Base-by-base conservation (phyloP, 2,888 invertebrate genomes). In the Caenorhabditis panamensis region DNA sequence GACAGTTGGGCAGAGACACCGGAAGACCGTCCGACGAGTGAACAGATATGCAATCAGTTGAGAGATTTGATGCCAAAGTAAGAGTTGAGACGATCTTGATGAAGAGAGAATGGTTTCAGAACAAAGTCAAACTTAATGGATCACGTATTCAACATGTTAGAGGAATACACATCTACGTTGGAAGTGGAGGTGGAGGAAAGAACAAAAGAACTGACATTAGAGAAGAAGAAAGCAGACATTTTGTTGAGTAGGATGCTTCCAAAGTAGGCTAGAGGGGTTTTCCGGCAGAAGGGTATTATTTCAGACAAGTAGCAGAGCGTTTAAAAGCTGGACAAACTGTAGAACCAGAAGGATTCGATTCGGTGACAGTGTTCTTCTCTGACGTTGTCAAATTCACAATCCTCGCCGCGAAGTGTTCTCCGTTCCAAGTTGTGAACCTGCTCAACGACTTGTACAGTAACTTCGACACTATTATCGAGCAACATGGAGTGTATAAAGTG, bases 301-400 rank as follows among this genome's bases (percentile, higher is more conserved):
- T n/a, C 59, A 71, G 62, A 56, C 72, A 72, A 62, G 72, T 73
- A n/a, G 89, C 88, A 1, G 89, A 89, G 31, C 82, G 86, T 16
- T 81, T 89, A 11, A 89, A 89, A 66, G 71, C 86, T 2, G 89
- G 89, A 13, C 88, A 89, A 58, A 80, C 86, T 1, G 89, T 89
- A 6, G 86, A 87, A 62, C 89, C 89, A 20, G 89, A 89, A 79
- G 83, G 88, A 8, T 89, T 86, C 59, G 88, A 89, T 44, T 79
- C 67, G 11, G 89, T 89, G 8, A 88, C 89, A 11, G 82, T 89
- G 13, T 89, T 89, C 84, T 89, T 89, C 79, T 90, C 86, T 16
- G 89, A 89, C 58, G 88, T 89, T 36, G 89, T 89, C 59, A 85
- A 85, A 44, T 89, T 89, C 82, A 89, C 89, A 11, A 82, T 82